Base-by-base conservation (phyloP, 2,888 invertebrate genomes). In the Baccha elongata region DNA sequence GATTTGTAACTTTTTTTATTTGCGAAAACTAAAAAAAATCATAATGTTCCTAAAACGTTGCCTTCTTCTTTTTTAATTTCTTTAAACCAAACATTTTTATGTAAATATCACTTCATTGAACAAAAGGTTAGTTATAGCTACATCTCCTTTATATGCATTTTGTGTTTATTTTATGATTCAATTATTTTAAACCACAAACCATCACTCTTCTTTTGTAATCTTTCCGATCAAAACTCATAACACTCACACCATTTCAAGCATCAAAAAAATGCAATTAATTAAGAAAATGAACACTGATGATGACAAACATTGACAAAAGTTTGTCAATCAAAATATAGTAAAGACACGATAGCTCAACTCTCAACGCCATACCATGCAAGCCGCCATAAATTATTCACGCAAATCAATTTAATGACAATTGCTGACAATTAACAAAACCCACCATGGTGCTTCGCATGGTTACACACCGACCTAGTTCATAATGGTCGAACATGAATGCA, bases 381-480 rank as follows among this genome's bases (percentile, higher is more conserved):
- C n/a, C 32, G 8, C 46, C 42, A 72, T 76, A 72, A 71, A 81
- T 81, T 67, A 81, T 76, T 72, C 67, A 53, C 44, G 35, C 76
- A 76, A 81, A 71, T 81, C 76, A 81, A 76, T 81, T 76, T 53
- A 81, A 67, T 71, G 81, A 76, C 81, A 81, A 67, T 81, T 76
- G 81, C 71, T 81, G 81, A 81, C 81, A 81, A 81, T 81, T 76
- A 81, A 55, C 81, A 53, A 71, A 44, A 75, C 71, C 44, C 75
- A 62, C 53, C 37, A 13, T 48, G 8, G 15, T 37, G 19, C 19
- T 10, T 5, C 67, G 69, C 60, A 21, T 62, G 15, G 40, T n/a
- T 67, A 62, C 53, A 52, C 50, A 29, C n/a, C 3, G 7, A 37
- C 10, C 44, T 58, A 29, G 29, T 21, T 23, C 21, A 35, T 4